phyloP scores from a whole-genome alignment of 2,113 vertebrate genomes.

The Pseudorhombus dupliciocellatus region DNA sequence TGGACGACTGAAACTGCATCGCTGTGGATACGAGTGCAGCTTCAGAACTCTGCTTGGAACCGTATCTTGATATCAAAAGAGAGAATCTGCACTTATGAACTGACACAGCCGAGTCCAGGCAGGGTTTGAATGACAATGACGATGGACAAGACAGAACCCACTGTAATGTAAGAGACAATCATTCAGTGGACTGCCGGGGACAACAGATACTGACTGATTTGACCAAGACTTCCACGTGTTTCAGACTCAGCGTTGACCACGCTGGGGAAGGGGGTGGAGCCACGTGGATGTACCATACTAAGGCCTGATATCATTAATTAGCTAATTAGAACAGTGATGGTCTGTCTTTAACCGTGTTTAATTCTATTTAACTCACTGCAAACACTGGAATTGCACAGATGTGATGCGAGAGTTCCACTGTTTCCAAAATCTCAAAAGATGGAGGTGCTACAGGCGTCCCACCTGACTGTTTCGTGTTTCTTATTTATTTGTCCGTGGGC shows the following conservation, averaged over 20 bases:
- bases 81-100: slow-evolving; percentile 51
- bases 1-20: slow-evolving; percentile 36
- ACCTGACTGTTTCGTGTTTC: slow-evolving; percentile 42
- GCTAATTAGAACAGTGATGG: slow-evolving; percentile 33
- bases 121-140: slow-evolving; percentile 5
- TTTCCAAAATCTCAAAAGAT: slow-evolving; percentile 26
- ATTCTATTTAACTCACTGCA: slow-evolving; percentile 72
- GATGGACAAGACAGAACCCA: slow-evolving; percentile 20
- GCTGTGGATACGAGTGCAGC: slow-evolving; percentile 62
- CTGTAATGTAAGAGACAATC: slow-evolving; percentile 38
- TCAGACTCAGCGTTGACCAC: slow-evolving; percentile 5
- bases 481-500: slow-evolving; percentile 74
- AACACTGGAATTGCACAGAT: slow-evolving; percentile 77
- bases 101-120: slow-evolving; percentile 14
- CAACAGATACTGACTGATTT: slow-evolving; percentile 21
- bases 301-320: slow-evolving; percentile 47
- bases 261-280: slow-evolving; percentile 4
- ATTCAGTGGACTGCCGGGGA: slow-evolving; percentile 6
- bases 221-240: slow-evolving; percentile 23
- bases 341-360: slow-evolving; percentile 65
- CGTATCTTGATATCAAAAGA: slow-evolving; percentile 60
- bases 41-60: slow-evolving; percentile 48
- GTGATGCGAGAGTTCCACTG: slow-evolving; percentile 13
- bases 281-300: not conserved
- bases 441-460: slow-evolving; percentile 19